Conservation (phyloP, 2,888 invertebrate species). For the Plagodis dolabraria region DNA sequence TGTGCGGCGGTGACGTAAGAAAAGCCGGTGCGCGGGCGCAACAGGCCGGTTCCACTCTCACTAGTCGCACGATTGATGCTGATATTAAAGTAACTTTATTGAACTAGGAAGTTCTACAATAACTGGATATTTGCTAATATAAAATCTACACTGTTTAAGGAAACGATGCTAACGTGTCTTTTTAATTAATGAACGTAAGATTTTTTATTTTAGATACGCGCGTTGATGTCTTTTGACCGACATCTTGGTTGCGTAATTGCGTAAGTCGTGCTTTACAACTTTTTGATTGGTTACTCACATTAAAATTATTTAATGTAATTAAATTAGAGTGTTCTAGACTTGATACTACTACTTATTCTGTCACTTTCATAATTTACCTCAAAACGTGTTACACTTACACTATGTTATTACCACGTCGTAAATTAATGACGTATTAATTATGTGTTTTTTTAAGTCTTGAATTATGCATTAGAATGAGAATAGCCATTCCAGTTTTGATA, state of each 20-base stretch:
- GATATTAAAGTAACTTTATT: slow-evolving; percentile 60
- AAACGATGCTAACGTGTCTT: slow-evolving; percentile 13
- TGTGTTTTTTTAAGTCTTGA: slow-evolving; percentile 4
- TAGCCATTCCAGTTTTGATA: slow-evolving; percentile 8
- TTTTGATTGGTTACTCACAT: too few species aligned
- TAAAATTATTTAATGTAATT: too few species aligned
- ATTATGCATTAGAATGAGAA: slow-evolving; percentile 7
- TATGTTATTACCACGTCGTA: slow-evolving; percentile 16
- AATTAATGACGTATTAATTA: slow-evolving; percentile 11
- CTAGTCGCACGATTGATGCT: slow-evolving; percentile 48
- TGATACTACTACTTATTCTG: slow-evolving; percentile 10
- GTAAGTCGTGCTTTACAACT: too few species aligned
- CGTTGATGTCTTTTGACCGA: slow-evolving; percentile 58
- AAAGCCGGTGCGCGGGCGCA: slow-evolving; percentile 51
- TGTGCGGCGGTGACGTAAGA: slow-evolving; percentile 75
- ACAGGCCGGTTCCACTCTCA: slow-evolving; percentile 64
- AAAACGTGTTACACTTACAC: slow-evolving; percentile 18
- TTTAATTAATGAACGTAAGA: slow-evolving; percentile 1
- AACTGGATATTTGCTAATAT: slow-evolving; percentile 58
- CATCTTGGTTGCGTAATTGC: slow-evolving; percentile 32
- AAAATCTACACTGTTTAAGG: slow-evolving; percentile 22
- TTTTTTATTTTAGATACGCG: slow-evolving; percentile 29
- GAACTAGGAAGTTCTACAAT: slow-evolving; percentile 70
- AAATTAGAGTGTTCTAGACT: slow-evolving; percentile 19
- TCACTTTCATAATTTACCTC: slow-evolving; percentile 11